phyloP scores from a whole-genome alignment of 1,140 invertebrate genomes.

The Cryptotermes secundus region DNA sequence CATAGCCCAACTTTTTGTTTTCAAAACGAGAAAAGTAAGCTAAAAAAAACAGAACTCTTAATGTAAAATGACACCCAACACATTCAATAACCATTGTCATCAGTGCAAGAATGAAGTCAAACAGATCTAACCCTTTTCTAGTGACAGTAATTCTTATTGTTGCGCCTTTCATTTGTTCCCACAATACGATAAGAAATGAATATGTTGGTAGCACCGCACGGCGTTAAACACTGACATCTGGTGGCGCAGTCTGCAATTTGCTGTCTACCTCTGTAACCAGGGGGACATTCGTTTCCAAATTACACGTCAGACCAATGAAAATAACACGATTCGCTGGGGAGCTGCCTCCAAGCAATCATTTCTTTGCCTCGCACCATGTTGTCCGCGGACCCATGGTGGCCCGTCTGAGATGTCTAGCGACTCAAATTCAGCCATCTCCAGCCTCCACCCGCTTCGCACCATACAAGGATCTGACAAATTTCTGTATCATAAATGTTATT shows the following conservation, averaged over 20 bases:
- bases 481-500: too few species aligned
- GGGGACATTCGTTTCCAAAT: neutral
- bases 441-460: too few species aligned
- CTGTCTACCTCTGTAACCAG: neutral
- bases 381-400: too few species aligned
- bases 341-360: too few species aligned
- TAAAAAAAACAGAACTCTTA: too few species aligned
- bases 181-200: neutral
- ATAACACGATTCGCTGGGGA: neutral
- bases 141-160: neutral
- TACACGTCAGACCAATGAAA: neutral
- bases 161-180: neutral
- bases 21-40: too few species aligned
- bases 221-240: neutral
- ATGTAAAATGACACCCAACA: neutral
- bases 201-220: too few species aligned
- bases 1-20: too few species aligned
- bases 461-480: too few species aligned
- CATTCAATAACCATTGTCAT: conserved; percentile 1
- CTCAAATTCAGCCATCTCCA: too few species aligned
- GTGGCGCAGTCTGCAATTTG: conserved; percentile 8
- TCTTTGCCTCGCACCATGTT: too few species aligned
- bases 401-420: too few species aligned
- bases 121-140: neutral
- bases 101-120: neutral